phyloP scores from a whole-genome alignment of 2,888 invertebrate species.

The Mellilla xanthometata region DNA sequence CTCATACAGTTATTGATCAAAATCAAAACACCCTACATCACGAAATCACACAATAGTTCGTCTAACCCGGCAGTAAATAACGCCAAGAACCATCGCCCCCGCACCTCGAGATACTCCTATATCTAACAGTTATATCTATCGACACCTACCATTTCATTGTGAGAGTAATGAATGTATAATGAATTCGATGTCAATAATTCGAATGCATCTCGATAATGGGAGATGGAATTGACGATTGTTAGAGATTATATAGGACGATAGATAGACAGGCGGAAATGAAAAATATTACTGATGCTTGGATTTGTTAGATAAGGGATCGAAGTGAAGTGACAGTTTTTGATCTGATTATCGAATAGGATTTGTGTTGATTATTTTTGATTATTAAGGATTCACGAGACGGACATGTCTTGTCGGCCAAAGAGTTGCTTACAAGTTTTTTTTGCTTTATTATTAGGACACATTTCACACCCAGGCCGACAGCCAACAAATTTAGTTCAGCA shows the following conservation, averaged over 20 bases:
- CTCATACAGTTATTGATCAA: neutral
- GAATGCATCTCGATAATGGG: constrained; percentile 27
- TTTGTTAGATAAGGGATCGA: no score
- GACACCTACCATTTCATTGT: constrained; percentile 63
- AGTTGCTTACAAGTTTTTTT: no score
- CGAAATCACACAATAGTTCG: constrained; percentile 42
- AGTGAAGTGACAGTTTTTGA: no score
- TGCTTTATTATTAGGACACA: no score
- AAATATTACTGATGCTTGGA: neutral
- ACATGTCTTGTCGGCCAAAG: no score
- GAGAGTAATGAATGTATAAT: constrained; percentile 49
- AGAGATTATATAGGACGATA: constrained; percentile 15
- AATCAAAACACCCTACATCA: constrained; percentile 6
- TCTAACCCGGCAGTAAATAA: constrained; percentile 43
- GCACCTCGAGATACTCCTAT: no score
- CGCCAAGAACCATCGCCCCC: constrained; percentile 56
- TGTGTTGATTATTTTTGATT: no score
- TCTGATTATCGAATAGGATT: no score
- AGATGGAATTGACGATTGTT: constrained; percentile 27
- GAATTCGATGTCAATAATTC: constrained; percentile 40
- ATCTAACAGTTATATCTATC: constrained; percentile 45
- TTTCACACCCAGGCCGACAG: no score
- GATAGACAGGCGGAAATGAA: constrained; percentile 12
- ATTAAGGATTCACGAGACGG: no score
- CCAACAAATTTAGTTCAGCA: no score